A percentile compares a stretch with the other conserved stretches of the same genome.
phyloP scores from a whole-genome alignment of 1,140 invertebrate genomes.

The Mycetomoellerius zeteki region DNA sequence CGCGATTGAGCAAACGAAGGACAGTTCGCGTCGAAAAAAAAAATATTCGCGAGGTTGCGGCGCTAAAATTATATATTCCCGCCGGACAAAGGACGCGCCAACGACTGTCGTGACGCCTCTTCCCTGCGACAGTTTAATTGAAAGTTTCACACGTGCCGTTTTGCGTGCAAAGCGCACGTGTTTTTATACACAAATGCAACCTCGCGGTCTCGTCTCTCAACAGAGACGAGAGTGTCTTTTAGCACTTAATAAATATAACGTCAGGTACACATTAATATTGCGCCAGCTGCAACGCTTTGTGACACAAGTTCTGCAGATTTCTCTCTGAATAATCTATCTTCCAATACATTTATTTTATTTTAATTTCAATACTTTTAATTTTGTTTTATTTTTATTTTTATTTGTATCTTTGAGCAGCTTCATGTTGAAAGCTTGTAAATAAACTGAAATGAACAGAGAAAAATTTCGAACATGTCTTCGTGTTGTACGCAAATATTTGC shows the following conservation, averaged over 20 bases:
- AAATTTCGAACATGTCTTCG: not conserved
- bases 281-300: not conserved
- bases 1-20: not conserved
- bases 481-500: slow-evolving; percentile 24
- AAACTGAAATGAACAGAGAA: not conserved
- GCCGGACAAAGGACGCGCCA: slow-evolving; percentile 5
- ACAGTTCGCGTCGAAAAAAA: slow-evolving; percentile 9
- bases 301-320: not conserved
- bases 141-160: slow-evolving; percentile 39
- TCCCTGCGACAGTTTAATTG: slow-evolving; percentile 32
- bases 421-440: not conserved
- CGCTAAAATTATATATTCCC: slow-evolving; percentile 63
- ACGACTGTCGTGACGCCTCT: not conserved
- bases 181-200: slow-evolving; percentile 14
- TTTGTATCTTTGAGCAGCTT: not conserved
- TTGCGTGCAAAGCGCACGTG: not conserved
- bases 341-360: not conserved
- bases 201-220: not conserved
- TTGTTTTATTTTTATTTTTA: not conserved
- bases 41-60: slow-evolving; percentile 58
- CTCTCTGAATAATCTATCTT: not conserved
- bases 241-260: slow-evolving; percentile 20
- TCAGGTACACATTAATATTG: slow-evolving; percentile 13
- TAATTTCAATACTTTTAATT: not conserved
- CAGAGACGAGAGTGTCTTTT: not conserved